phyloP scores from a whole-genome alignment of 1,140 invertebrate genomes.

The Mylabris phalerata region DNA sequence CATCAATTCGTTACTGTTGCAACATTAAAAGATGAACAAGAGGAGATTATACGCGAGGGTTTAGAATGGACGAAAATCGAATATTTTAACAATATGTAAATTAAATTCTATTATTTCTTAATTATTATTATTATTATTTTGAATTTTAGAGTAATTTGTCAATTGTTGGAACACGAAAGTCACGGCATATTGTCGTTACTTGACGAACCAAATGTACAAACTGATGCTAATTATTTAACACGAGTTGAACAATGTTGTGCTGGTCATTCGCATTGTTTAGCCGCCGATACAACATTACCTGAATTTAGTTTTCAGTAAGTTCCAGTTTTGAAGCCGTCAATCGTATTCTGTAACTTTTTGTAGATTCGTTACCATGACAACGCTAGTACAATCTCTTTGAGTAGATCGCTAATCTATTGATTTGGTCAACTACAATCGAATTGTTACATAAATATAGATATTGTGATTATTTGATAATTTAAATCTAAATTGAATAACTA shows the following conservation, averaged over 20 bases:
- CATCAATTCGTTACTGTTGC: conserved; percentile 66
- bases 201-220: conserved; percentile 68
- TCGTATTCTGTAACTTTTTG: too few species aligned
- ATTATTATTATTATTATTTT: neutral
- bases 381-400: too few species aligned
- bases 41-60: conserved; percentile 73
- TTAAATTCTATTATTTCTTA: neutral
- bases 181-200: conserved; percentile 58
- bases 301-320: conserved; percentile 42
- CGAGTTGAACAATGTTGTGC: conserved; percentile 63
- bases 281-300: conserved; percentile 37
- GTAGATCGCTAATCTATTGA: too few species aligned
- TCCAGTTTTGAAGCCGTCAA: too few species aligned
- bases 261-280: conserved; percentile 55
- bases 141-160: conserved; percentile 37
- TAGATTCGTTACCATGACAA: too few species aligned
- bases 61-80: conserved; percentile 62
- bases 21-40: conserved; percentile 73
- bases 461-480: too few species aligned
- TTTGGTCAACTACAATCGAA: too few species aligned
- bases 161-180: conserved; percentile 43
- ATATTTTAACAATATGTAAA: conserved; percentile 58
- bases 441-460: too few species aligned
- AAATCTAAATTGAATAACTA: too few species aligned
- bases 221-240: conserved; percentile 64